Base-by-base conservation (phyloP, 2,888 invertebrate genomes). In the Anthophora plumipes region DNA sequence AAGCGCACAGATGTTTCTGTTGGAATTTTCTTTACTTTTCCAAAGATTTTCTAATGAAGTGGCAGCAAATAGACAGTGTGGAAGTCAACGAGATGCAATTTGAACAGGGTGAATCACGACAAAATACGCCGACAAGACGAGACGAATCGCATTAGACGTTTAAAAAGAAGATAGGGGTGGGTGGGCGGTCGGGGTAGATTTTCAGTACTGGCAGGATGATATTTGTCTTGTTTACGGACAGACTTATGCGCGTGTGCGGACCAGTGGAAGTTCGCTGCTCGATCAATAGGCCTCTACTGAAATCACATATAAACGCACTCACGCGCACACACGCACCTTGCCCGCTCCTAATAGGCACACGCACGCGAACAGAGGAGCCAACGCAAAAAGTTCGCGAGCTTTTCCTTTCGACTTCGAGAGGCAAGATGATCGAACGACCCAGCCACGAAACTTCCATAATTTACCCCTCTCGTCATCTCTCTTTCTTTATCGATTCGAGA, bases 211-310 rank as follows among this genome's bases (percentile, higher is more conserved):
- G 88, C 85, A 90, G 90, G 92, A 92, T 92, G 92, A 93, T 93
- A 93, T 93, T 93, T 92, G 93, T 93, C 93, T 93, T 92, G 93
- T 93, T 93, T 93, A 92, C 91, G 92, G 89, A 88, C 91, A 91
- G 92, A 92, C 92, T 91, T 92, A 92, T 92, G 92, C 92, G 92
- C 93, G 92, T 93, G 92, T 92, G 91, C 90, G 89, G 86, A 84
- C 89, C 89, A 89, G 89, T 85, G 85, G n/a, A 90, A 91, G 88
- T 88, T 86, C 85, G 86, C 88, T 67, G 83, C 88, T 86, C 89
- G 92, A 92, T 92, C 92, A 92, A 92, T 92, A 92, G 92, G 92
- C 92, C 92, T 92, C 91, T 88, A 89, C 91, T 91, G 89, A 92
- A 92, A 92, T 91, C 90, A 85, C 85, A 84, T 85, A 79, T 87